Evolutionary conservation across 2,113 vertebrate species (phyloP), one percentile per base, ranked within the genome.

Genomic region (Lepisosteus osseus): DNA sequence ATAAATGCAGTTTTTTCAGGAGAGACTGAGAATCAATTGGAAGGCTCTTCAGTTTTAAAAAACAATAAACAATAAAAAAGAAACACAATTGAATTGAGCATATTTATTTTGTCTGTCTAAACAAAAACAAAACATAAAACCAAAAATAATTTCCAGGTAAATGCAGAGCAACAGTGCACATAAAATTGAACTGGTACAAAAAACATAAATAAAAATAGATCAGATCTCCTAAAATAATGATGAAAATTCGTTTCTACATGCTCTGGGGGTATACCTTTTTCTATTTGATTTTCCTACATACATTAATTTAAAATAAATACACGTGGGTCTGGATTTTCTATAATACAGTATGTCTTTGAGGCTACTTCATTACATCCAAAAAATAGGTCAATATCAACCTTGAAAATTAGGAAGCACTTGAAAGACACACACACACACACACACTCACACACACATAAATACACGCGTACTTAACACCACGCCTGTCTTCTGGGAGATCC

Each of bases 401-500:
- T 74, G 61, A 54, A 80, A 84, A 78, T 79, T 76, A 84, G 82
- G 82, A 84, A 84, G 82, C 82, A 84, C 82, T 80, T 82, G 62
- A 76, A 69, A 80, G 72, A 82, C 73, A 17, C 55, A 45, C 68
- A 78, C 64, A 17, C 42, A 65, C 62, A 66, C 41, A 65, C 13
- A 45, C 64, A 65, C 11, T 12, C 42, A 11, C 64, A 68, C 42
- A 3, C 69, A 15, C 73, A 65, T 59, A 55, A 56, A 57, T 65
- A 51, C 65, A 57, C 65, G 51, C 57, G 64, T 71, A 74, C 57
- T n/a, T n/a, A 64, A 42, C 40, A n/a, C 55, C 47, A 70, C 62
- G 15, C 54, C 54, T 70, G 61, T 70, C 42, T 70, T 51, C 72
- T 79, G 80, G 82, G 85, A 87, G 83, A 90, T 84, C 85, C 86